phyloP scores from a whole-genome alignment of 2,797 vertebrate species.

The Rhabdophis nuchalis region DNA sequence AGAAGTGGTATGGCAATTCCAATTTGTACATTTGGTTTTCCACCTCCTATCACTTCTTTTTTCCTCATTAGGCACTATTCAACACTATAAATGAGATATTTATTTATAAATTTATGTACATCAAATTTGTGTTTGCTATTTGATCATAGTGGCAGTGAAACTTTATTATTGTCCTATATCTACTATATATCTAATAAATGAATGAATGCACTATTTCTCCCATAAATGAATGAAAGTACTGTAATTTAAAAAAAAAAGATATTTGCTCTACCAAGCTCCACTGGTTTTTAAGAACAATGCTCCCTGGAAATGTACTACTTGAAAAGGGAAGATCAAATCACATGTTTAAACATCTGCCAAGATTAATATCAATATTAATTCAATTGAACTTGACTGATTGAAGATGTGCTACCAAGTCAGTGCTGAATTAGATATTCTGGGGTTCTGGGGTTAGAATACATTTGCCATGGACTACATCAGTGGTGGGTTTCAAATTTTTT shows the following conservation, averaged over 20 bases:
- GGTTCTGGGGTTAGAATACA: neutral
- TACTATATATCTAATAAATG: slow-evolving; percentile 26
- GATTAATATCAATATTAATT: neutral
- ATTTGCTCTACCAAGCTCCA: neutral
- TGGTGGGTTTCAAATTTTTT: no score
- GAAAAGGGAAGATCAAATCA: neutral
- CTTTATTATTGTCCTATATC: neutral
- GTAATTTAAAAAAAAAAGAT: slow-evolving; percentile 19
- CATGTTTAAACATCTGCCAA: neutral
- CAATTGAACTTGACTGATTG: neutral
- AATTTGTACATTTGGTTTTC: neutral
- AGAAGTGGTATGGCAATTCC: neutral
- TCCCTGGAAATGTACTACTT: neutral
- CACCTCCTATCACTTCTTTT: neutral
- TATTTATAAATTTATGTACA: slow-evolving; percentile 1
- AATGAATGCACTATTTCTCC: slow-evolving; percentile 47
- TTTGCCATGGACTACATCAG: neutral
- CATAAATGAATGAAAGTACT: slow-evolving; percentile 44
- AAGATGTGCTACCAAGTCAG: neutral
- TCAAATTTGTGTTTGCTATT: neutral
- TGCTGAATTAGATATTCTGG: neutral
- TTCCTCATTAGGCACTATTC: neutral
- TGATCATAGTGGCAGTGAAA: neutral
- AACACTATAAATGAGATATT: slow-evolving; percentile 1
- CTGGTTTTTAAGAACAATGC: neutral